Base-by-base conservation (phyloP, 2,888 invertebrate species). In the Acleris sparsana region DNA sequence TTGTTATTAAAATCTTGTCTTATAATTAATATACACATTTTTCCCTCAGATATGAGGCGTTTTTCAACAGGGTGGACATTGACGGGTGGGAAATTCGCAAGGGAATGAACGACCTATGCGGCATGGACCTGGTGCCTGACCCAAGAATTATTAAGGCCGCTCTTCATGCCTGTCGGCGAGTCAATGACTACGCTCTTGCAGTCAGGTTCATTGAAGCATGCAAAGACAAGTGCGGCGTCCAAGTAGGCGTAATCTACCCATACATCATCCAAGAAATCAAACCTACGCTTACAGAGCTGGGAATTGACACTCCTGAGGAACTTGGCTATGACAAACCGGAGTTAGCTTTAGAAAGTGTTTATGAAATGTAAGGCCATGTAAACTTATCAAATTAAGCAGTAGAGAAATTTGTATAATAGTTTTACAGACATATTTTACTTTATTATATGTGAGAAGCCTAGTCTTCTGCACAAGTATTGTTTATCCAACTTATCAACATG, bases 321-420 rank as follows among this genome's bases (percentile, higher is more conserved):
- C 94, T 99, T 79, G 99, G 99, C 69, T 99, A 97, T 80, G 99
- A 99, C 89, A 97, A 98, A 90, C 99, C 99, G 66, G 99, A 99
- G 92, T 92, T 99, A 86, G 97, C 97, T 69, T 93, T 98, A 73
- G 89, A 95, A 78, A 94, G 94, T 78, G 95, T 96, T 65, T 96
- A 94, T 80, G 95, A 97, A 67, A 94, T 95, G 78, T 93, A 94
- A 88, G 76, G 75, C 76, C 74, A 74, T 53, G 70, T 69, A 66
- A 75, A 72, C 69, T 69, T 80, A 77, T 76, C 77, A 79, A 75
- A 77, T 77, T 84, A 86, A 83, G 84, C 73, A 84, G 88, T 92
- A 90, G 89, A 86, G 73, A 76, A 84, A 85, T 85, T 88, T 89
- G 80, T 89, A 87, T 88, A 76, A 86, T 89, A 89, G 89, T 87